phyloP scores from a whole-genome alignment of 2,888 invertebrate species.

The Dinocampus coccinellae region DNA sequence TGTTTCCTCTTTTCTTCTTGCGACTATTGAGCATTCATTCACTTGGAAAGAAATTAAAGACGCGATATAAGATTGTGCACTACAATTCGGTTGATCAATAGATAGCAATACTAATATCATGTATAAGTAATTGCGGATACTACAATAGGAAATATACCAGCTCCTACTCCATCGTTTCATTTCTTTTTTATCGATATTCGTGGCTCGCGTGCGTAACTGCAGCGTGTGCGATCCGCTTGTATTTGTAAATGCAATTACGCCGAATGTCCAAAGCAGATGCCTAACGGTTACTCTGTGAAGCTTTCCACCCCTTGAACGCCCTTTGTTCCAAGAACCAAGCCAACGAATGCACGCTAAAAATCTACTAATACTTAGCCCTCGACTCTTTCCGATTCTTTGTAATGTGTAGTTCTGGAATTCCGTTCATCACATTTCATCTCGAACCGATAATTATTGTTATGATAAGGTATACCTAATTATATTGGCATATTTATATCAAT shows the following conservation, averaged over 20 bases:
- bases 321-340: conserved; percentile 58
- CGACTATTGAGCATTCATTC: too few species aligned
- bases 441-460: background rate
- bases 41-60: background rate
- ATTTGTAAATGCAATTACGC: conserved; percentile 64
- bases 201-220: conserved; percentile 32
- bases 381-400: too few species aligned
- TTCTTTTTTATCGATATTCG: background rate
- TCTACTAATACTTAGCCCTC: conserved; percentile 48
- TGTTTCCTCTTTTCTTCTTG: background rate
- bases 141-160: background rate
- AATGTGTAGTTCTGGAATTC: conserved; percentile 24
- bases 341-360: conserved; percentile 61
- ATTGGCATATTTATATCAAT: too few species aligned
- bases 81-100: conserved; percentile 18
- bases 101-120: conserved; percentile 5
- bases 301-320: conserved; percentile 54
- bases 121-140: conserved; percentile 3
- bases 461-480: background rate
- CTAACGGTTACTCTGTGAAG: conserved; percentile 59
- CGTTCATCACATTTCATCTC: conserved; percentile 21
- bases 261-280: conserved; percentile 65
- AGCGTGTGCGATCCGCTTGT: conserved; percentile 42
- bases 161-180: background rate
- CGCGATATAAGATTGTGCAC: conserved; percentile 17